A percentile compares a stretch with the other conserved stretches of the same genome.
Conservation (phyloP, 92 coral and sea anemone genomes). For the Parazoanthus swiftii region DNA sequence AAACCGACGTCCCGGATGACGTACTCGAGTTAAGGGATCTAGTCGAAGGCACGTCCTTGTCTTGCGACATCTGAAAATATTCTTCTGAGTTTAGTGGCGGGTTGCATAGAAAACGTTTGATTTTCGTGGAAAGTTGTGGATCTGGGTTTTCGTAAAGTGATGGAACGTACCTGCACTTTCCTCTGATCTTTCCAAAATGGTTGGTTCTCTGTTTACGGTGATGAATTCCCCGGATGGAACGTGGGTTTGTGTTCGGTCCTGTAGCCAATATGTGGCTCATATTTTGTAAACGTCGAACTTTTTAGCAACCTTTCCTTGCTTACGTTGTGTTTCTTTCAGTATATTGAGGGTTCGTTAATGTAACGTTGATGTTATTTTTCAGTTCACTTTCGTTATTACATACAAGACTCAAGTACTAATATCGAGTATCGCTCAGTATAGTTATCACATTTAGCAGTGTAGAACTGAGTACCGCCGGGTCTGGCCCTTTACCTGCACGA, state of each 20-base stretch:
- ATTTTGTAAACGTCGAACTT: not conserved
- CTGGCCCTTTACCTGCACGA: too few species aligned
- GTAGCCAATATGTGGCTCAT: not conserved
- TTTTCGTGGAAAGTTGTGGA: conserved; percentile 39
- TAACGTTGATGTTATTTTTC: not conserved
- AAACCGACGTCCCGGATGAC: not conserved
- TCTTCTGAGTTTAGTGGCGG: conserved; percentile 53
- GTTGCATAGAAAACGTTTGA: conserved; percentile 50
- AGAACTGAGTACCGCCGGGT: too few species aligned
- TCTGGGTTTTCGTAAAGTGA: conserved; percentile 59
- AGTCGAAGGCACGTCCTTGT: not conserved
- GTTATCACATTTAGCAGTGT: too few species aligned
- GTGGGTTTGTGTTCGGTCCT: not conserved
- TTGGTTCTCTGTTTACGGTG: not conserved
- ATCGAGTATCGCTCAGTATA: too few species aligned
- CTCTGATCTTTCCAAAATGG: not conserved
- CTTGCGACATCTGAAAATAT: conserved; percentile 34
- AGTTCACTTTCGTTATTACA: too few species aligned
- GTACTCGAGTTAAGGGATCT: not conserved
- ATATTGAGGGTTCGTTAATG: not conserved
- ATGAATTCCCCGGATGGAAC: not conserved
- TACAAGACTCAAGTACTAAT: too few species aligned
- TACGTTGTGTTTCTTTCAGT: not conserved
- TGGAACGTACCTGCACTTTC: conserved; percentile 49
- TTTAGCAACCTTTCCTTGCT: not conserved